phyloP scores from a whole-genome alignment of 2,888 invertebrate species.

The Apocheima hispidaria region DNA sequence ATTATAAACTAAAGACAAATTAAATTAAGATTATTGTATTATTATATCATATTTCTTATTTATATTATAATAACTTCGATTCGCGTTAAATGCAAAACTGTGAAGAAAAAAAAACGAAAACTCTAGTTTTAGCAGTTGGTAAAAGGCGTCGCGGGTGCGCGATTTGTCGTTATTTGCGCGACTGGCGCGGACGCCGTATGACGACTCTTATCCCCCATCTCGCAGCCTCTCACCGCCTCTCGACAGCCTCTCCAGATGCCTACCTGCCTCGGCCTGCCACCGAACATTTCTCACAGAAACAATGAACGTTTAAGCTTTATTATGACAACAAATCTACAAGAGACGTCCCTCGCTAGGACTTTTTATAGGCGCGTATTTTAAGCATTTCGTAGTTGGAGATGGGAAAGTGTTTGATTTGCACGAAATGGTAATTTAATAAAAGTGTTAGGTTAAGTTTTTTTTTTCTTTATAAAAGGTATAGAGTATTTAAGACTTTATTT shows the following conservation, averaged over 20 bases:
- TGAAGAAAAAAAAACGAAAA: too few species aligned
- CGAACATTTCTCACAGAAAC: constrained; percentile 80
- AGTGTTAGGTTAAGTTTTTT: constrained; percentile 1
- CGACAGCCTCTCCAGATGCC: constrained; percentile 61
- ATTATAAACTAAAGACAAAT: too few species aligned
- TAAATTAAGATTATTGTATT: too few species aligned
- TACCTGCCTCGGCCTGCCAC: constrained; percentile 58
- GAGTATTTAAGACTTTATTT: neutral
- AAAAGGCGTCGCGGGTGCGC: constrained; percentile 55
- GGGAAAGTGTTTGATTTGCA: constrained; percentile 27
- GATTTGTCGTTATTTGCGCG: constrained; percentile 82
- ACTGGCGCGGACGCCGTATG: constrained; percentile 56
- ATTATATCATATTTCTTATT: too few species aligned
- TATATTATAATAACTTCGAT: too few species aligned
- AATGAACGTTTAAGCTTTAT: constrained; percentile 81
- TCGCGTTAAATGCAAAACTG: neutral
- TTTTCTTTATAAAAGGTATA: neutral
- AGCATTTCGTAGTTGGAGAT: constrained; percentile 31
- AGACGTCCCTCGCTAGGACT: constrained; percentile 44
- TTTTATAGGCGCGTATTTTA: constrained; percentile 46
- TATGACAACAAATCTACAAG: constrained; percentile 66
- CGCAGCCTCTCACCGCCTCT: constrained; percentile 69
- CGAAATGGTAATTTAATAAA: constrained; percentile 27
- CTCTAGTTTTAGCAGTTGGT: too few species aligned
- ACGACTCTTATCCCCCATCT: constrained; percentile 81